Conservation (phyloP, 1,140 invertebrate species). For the Stratiolaelaps scimitus region DNA sequence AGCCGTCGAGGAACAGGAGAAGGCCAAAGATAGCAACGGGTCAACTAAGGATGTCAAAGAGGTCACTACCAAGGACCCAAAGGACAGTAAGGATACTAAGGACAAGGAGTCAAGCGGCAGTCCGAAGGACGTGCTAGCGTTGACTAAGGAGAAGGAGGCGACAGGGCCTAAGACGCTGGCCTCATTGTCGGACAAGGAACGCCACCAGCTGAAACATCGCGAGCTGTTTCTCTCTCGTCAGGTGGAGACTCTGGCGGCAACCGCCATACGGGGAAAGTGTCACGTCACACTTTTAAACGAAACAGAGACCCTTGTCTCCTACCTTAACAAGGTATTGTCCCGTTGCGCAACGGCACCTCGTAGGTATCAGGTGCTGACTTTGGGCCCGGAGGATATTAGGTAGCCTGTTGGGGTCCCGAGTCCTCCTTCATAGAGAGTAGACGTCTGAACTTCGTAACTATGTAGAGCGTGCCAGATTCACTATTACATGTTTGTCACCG, state of each 20-base stretch:
- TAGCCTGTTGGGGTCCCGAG: no score
- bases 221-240: constrained; percentile 95
- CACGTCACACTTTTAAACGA: constrained; percentile 94
- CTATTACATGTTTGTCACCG: no score
- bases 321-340: constrained; percentile 76
- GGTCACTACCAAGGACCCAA: no score
- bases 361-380: no score
- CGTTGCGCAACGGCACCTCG: no score
- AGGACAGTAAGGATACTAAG: constrained; percentile 29
- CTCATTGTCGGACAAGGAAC: constrained; percentile 55
- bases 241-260: constrained; percentile 93
- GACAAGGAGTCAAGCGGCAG: background rate
- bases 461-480: no score
- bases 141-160: constrained; percentile 34
- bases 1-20: constrained; percentile 32
- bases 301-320: constrained; percentile 86
- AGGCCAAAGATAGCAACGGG: constrained; percentile 36
- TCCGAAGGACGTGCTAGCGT: constrained; percentile 31
- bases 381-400: no score
- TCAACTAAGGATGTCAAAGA: constrained; percentile 46
- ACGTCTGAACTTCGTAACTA: no score
- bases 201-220: constrained; percentile 89
- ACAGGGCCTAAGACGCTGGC: constrained; percentile 2
- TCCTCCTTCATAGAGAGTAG: no score
- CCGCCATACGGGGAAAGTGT: constrained; percentile 97